These are phyloP conservation scores for Halcyon senegalensis DNA, from an alignment of 2,113 vertebrate genomes.

Conservation along the genomic window DNA sequence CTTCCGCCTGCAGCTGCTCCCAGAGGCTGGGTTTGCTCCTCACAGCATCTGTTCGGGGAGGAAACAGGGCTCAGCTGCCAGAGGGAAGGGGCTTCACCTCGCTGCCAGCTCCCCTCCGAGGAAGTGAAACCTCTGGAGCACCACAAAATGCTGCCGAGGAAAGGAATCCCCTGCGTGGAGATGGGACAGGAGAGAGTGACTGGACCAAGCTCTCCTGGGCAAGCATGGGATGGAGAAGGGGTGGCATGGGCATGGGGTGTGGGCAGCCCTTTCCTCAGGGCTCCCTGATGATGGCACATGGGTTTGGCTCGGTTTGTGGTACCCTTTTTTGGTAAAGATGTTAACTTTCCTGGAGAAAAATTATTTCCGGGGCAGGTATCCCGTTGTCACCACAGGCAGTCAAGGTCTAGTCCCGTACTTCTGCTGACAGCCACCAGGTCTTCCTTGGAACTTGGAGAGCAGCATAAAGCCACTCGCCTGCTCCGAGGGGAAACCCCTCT, in stretches of 20 bases:
- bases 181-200: accelerated
- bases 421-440: neutral
- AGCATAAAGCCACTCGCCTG: neutral
- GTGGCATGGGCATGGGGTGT: neutral
- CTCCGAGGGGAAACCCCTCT: neutral
- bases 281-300: accelerated
- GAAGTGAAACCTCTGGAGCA: neutral
- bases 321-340: neutral
- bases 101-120: neutral
- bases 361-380: neutral
- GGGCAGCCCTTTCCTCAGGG: accelerated
- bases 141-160: neutral
- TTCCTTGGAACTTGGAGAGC: accelerated
- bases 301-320: neutral
- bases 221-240: neutral
- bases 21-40: neutral
- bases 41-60: neutral
- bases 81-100: neutral
- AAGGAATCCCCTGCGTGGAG: neutral
- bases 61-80: neutral
- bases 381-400: neutral
- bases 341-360: neutral
- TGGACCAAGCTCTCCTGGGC: neutral
- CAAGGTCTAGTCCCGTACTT: neutral
- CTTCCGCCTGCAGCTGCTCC: neutral